These are phyloP conservation scores for Colius striatus DNA, from an alignment of 2,113 vertebrate species.

Conservation along the genomic window DNA sequence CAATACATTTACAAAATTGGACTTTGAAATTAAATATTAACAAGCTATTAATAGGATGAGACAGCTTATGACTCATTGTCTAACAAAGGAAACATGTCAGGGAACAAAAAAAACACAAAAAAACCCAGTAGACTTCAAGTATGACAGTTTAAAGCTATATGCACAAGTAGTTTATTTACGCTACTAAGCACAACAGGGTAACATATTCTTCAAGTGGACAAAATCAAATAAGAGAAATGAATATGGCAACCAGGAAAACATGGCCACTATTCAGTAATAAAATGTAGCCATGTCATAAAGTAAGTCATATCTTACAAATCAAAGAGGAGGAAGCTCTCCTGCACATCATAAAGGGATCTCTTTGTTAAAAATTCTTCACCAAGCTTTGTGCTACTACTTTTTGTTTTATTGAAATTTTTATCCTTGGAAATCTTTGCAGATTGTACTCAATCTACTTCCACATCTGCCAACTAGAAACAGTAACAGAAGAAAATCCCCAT, in stretches of 20 bases:
- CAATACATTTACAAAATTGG: conserved; percentile 9
- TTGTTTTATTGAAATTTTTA: background rate
- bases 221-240: background rate
- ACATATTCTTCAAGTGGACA: background rate
- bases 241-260: background rate
- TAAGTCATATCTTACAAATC: background rate
- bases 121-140: background rate
- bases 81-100: conserved; percentile 26
- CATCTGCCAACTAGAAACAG: background rate
- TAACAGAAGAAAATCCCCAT: background rate
- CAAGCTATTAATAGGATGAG: conserved; percentile 57
- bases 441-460: background rate
- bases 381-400: background rate
- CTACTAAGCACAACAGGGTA: background rate
- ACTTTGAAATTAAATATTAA: conserved; percentile 51
- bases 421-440: background rate
- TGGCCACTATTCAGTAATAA: background rate
- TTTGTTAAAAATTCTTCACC: background rate
- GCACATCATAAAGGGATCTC: background rate
- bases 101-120: background rate
- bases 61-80: conserved; percentile 36
- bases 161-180: background rate
- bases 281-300: background rate
- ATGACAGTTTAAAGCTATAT: conserved; percentile 12
- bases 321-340: background rate